A percentile compares a stretch with the other conserved stretches of the same genome.
Conservation (phyloP, 2,113 vertebrate genomes). For the Carollia perspicillata region DNA sequence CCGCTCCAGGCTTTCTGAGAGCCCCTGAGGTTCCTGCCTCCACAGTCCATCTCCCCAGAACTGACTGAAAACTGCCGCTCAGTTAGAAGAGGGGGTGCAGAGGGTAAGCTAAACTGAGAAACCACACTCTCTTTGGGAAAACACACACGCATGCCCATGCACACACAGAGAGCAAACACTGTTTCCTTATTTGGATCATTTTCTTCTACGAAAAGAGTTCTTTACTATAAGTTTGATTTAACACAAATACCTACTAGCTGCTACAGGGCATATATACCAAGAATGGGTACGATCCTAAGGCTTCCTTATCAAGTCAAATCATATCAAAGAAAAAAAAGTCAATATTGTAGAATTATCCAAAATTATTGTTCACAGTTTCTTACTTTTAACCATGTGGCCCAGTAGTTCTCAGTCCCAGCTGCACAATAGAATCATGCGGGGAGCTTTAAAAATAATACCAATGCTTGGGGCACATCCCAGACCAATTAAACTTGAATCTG, state of each 20-base stretch:
- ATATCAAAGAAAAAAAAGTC: background rate
- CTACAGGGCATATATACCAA: background rate
- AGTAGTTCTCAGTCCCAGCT: background rate
- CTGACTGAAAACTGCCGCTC: constrained; percentile 57
- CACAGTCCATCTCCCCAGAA: constrained; percentile 42
- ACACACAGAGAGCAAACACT: background rate
- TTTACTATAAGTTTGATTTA: constrained; percentile 9
- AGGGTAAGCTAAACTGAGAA: constrained; percentile 15
- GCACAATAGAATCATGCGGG: background rate
- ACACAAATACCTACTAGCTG: background rate
- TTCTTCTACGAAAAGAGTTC: constrained; percentile 32
- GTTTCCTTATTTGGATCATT: background rate
- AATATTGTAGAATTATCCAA: background rate
- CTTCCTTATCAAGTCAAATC: background rate
- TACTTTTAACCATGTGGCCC: background rate
- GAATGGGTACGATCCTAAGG: background rate
- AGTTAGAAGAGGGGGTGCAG: constrained; percentile 21
- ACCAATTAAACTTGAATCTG: background rate
- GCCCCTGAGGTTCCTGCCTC: constrained; percentile 61
- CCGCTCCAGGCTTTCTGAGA: constrained; percentile 70
- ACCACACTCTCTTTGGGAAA: background rate
- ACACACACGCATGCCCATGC: background rate
- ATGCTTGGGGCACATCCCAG: background rate
- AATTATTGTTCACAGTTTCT: background rate
- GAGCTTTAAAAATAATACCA: background rate